Evolutionary conservation across 2,888 invertebrate genomes (phyloP).

Genomic region (Allophyes oxyacanthae): DNA sequence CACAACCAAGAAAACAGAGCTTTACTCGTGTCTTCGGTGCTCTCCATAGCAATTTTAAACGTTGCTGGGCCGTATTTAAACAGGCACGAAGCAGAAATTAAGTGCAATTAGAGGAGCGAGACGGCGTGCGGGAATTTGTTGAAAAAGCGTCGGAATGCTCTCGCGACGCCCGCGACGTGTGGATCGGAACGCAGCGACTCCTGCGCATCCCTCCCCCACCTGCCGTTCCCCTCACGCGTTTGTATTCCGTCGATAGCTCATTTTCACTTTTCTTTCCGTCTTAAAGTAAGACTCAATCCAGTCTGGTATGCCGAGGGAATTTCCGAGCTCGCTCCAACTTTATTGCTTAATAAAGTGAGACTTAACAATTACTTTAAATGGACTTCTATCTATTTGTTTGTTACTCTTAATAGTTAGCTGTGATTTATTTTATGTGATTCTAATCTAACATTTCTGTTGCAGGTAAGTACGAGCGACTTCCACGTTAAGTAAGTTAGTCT

Average conservation of each 20-base stretch:
- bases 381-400: slow-evolving; percentile 48
- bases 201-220: slow-evolving; percentile 47
- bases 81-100: slow-evolving; percentile 85
- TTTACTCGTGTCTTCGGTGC: slow-evolving; percentile 51
- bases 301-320: slow-evolving; percentile 52
- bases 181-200: slow-evolving; percentile 73
- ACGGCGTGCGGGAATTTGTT: slow-evolving; percentile 80
- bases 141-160: slow-evolving; percentile 80
- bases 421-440: slow-evolving; percentile 42
- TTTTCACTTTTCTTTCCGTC: slow-evolving; percentile 59
- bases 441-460: slow-evolving; percentile 57
- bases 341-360: slow-evolving; percentile 49
- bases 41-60: slow-evolving; percentile 71
- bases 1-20: slow-evolving; percentile 49
- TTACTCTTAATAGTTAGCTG: slow-evolving; percentile 27
- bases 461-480: slow-evolving; percentile 62
- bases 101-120: slow-evolving; percentile 83
- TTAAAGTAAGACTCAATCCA: slow-evolving; percentile 60
- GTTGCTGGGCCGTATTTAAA: slow-evolving; percentile 78
- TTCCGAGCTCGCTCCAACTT: slow-evolving; percentile 40
- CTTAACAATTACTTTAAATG: slow-evolving; percentile 51
- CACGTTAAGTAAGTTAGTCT: slow-evolving; percentile 54
- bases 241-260: slow-evolving; percentile 59
- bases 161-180: slow-evolving; percentile 76
- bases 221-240: slow-evolving; percentile 30